Evolutionary conservation across 2,113 vertebrate genomes (phyloP).

Genomic region (Antennarius striatus): DNA sequence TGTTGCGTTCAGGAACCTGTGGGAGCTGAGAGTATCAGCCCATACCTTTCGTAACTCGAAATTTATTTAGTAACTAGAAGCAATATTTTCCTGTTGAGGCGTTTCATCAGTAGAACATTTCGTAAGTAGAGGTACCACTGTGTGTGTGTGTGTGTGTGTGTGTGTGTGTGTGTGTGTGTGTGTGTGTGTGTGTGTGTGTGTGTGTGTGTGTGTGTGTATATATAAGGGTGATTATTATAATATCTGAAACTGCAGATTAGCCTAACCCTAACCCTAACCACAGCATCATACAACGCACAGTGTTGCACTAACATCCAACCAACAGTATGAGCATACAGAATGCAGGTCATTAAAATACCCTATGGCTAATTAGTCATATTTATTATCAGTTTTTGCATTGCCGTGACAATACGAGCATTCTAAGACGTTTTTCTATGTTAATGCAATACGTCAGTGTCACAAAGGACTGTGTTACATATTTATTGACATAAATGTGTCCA

Average conservation of each 20-base stretch:
- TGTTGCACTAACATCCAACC: conserved; percentile 4
- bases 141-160: background rate
- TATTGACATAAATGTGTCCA: conserved; percentile 13
- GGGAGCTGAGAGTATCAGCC: too few species aligned
- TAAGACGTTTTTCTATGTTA: conserved; percentile 44
- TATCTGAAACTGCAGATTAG: too few species aligned
- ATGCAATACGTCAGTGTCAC: conserved; percentile 33
- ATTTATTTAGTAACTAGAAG: too few species aligned
- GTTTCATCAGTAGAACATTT: too few species aligned
- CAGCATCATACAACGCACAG: conserved; percentile 10
- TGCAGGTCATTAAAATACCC: conserved; percentile 39
- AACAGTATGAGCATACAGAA: conserved; percentile 18
- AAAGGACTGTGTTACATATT: conserved; percentile 10
- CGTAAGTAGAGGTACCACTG: too few species aligned
- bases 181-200: background rate
- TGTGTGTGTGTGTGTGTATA: too few species aligned
- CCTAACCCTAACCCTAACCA: too few species aligned
- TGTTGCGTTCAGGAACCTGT: too few species aligned
- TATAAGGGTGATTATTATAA: too few species aligned
- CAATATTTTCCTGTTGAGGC: too few species aligned
- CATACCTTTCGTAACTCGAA: too few species aligned
- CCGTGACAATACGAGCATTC: conserved; percentile 41
- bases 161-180: conserved; percentile 5
- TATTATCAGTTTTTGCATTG: conserved; percentile 33
- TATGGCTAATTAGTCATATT: conserved; percentile 22